These are phyloP conservation scores for Micronisus gabar DNA, from an alignment of 2,113 vertebrate species.

Conservation along the genomic window DNA sequence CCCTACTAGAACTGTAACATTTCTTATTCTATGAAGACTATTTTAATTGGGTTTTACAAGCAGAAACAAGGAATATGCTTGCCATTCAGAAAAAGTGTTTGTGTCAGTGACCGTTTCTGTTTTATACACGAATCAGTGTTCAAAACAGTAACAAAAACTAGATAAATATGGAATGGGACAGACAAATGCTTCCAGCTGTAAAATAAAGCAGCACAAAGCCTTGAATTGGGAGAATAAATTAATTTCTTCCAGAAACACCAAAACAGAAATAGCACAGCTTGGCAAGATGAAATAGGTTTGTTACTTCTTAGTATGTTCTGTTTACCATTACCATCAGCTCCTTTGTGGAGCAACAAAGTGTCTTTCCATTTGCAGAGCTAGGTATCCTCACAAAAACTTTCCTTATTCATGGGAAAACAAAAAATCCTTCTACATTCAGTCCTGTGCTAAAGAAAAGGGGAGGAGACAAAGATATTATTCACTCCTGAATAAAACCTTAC, in stretches of 20 bases:
- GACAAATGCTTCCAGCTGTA: conserved; percentile 5
- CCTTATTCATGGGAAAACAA: neutral
- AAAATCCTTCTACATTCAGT: neutral
- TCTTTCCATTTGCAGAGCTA: neutral
- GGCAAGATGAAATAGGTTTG: neutral
- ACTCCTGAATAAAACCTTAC: neutral
- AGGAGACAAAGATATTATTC: neutral
- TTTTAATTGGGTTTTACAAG: neutral
- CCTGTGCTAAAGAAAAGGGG: neutral
- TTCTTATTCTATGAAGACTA: neutral
- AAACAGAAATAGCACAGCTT: neutral
- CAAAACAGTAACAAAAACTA: neutral
- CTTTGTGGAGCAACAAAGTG: neutral
- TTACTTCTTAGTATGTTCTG: neutral
- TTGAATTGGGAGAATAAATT: neutral
- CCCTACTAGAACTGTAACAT: neutral
- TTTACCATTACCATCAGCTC: neutral
- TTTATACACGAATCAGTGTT: neutral
- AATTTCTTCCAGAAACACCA: neutral
- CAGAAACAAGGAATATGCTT: neutral
- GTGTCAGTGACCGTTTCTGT: neutral
- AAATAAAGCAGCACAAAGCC: conserved; percentile 13
- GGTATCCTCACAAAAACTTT: neutral
- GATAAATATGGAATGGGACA: neutral
- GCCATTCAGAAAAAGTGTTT: neutral